Evolutionary conservation across 2,113 vertebrate genomes (phyloP), one percentile per base, ranked within the genome.

Genomic region (Hoplias malabaricus): DNA sequence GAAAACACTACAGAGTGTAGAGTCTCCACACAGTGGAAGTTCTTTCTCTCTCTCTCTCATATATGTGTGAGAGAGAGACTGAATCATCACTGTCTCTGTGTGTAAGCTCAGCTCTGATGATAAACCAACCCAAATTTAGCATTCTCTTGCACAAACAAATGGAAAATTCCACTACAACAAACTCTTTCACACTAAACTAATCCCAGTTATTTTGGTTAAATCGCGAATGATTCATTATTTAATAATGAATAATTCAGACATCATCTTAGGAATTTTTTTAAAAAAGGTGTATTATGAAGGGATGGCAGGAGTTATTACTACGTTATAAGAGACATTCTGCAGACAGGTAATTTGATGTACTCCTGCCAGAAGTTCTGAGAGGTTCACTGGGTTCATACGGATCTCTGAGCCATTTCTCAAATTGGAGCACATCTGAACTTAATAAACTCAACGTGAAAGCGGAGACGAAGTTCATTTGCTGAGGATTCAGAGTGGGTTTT

Each of bases 391-490:
- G 83, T 83, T 83, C 80, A 76, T 77, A 69, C n/a, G 16, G 65
- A 84, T 33, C 53, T 75, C 42, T 36, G 19, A 23, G 78, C 88
- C 88, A 84, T 88, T 90, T 86, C 88, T 67, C 81, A 90, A 89
- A 91, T 84, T n/a, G 89, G 7, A 80, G 31, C 8, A 75, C 53
- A 70, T 76, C 40, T 43, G 70, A 86, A 82, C 81, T 70, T 81
- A 86, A 87, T 85, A 87, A 86, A 29, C 79, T 56, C 77, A n/a
- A 40, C 76, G 73, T 12, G 77, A 80, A 79, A 40, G 33, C 56
- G 61, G 57, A 53, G 75, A 78, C 50, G 46, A 43, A 56, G 40
- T 82, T 82, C 42, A 83, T 85, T 86, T 80, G 56, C 67, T 76
- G 56, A 68, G 76, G 73, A 53, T 84, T 84, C 68, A 65, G 40